Evolutionary conservation across 2,113 vertebrate genomes (phyloP).

Genomic region (Catharus minimus): DNA sequence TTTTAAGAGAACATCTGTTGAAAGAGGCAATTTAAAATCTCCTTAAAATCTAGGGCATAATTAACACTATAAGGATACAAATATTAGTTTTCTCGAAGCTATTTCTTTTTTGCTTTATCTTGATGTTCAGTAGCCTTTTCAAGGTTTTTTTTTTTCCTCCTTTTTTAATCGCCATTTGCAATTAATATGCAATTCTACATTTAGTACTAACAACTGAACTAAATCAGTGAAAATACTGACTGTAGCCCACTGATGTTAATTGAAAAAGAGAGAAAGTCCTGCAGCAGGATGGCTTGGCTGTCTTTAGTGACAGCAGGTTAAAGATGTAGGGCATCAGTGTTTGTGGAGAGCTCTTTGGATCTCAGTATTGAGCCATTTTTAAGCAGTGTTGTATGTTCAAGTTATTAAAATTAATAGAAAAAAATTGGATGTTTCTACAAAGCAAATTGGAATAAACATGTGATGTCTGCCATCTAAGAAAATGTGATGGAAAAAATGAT

Average conservation of each 20-base stretch:
- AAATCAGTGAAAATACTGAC: not conserved
- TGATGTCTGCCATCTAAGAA: not conserved
- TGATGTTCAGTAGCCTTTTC: conserved; percentile 54
- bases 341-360: not conserved
- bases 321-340: not conserved
- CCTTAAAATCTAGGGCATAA: conserved; percentile 74
- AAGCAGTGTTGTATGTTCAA: not conserved
- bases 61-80: conserved; percentile 75
- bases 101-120: conserved; percentile 64
- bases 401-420: not conserved
- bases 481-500: not conserved
- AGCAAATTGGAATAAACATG: not conserved
- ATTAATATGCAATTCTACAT: not conserved
- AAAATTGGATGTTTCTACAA: not conserved
- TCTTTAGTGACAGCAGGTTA: not conserved
- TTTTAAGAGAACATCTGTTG: conserved; percentile 77
- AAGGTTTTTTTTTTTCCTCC: not conserved
- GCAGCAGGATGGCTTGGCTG: not conserved
- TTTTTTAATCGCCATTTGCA: not conserved
- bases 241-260: not conserved
- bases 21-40: conserved; percentile 74
- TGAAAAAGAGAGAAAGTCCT: not conserved
- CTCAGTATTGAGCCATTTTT: not conserved
- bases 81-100: conserved; percentile 76
- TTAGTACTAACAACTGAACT: not conserved